Evolutionary conservation across 1,140 invertebrate species (phyloP).

Genomic region (Mya arenaria): DNA sequence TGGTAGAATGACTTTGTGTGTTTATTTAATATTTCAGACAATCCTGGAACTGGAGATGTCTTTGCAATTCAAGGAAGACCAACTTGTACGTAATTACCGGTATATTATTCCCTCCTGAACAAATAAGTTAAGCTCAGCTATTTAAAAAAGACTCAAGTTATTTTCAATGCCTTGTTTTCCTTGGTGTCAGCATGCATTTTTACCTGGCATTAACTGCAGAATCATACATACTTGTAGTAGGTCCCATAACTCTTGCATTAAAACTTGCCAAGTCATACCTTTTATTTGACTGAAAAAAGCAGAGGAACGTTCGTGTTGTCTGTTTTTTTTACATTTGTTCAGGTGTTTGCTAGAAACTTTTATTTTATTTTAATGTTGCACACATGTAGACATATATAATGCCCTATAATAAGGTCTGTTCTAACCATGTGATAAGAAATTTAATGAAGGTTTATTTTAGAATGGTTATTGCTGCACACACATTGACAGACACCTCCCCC

Average conservation of each 20-base stretch:
- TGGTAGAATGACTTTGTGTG: background rate
- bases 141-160: background rate
- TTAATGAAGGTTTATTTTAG: too few species aligned
- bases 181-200: background rate
- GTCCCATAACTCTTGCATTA: background rate
- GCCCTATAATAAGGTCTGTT: too few species aligned
- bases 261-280: background rate
- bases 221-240: background rate
- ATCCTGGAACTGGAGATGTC: slow-evolving; percentile 67
- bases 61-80: slow-evolving; percentile 69
- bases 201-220: background rate
- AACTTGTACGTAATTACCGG: slow-evolving; percentile 21
- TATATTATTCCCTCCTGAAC: background rate
- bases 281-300: too few species aligned
- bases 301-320: too few species aligned
- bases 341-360: too few species aligned
- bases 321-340: too few species aligned
- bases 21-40: slow-evolving; percentile 46
- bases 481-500: too few species aligned
- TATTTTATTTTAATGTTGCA: too few species aligned
- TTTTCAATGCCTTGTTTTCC: background rate
- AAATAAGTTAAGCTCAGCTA: background rate
- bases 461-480: too few species aligned
- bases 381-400: too few species aligned
- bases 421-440: too few species aligned